Conservation (phyloP, 2,888 invertebrate species). For the Rhamnusium bicolor region DNA sequence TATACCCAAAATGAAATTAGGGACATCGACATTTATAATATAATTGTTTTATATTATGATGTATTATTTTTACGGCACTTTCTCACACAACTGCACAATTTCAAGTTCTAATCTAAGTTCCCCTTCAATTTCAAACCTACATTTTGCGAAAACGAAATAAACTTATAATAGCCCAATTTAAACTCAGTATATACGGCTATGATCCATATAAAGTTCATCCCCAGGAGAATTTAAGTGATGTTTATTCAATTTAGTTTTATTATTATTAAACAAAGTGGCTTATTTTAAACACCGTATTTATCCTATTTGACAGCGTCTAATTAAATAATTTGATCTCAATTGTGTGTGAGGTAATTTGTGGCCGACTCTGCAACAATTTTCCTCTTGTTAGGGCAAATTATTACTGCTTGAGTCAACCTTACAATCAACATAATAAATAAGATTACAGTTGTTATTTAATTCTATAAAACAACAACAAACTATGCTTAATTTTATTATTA, state of each 20-base stretch:
- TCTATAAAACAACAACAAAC: background rate
- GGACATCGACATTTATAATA: too few relatives aligned
- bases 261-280: slow-evolving; percentile 5
- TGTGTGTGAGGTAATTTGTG: background rate
- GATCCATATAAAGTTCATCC: background rate
- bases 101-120: too few relatives aligned
- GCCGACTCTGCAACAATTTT: background rate
- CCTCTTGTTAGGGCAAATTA: slow-evolving; percentile 11
- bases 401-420: background rate
- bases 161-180: too few relatives aligned
- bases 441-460: background rate
- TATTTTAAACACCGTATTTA: slow-evolving; percentile 6
- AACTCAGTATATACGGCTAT: background rate
- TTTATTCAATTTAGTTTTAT: slow-evolving; percentile 17
- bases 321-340: slow-evolving; percentile 23
- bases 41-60: too few relatives aligned
- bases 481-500: background rate
- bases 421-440: slow-evolving; percentile 16
- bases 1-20: too few relatives aligned
- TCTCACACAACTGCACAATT: too few relatives aligned
- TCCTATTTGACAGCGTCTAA: background rate
- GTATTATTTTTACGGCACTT: too few relatives aligned
- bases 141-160: too few relatives aligned
- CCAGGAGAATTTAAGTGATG: background rate
- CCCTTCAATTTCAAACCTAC: too few relatives aligned